These are phyloP conservation scores for Solenopsis fugax DNA, from an alignment of 1,140 invertebrate species.

Conservation along the genomic window DNA sequence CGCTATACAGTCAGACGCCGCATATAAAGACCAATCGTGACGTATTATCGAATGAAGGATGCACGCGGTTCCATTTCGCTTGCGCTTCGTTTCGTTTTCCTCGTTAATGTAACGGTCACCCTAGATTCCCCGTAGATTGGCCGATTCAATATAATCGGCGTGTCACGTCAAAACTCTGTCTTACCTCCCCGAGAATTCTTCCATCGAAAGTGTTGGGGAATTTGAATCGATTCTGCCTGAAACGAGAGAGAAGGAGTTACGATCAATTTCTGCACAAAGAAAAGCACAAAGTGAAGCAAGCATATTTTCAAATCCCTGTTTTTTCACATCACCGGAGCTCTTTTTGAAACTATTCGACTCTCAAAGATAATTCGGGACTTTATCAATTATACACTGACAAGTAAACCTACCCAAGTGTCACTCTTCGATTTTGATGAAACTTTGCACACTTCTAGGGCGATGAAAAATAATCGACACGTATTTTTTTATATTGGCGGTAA, in stretches of 20 bases:
- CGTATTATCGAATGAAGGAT: constrained; percentile 54
- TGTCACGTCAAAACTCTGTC: not conserved
- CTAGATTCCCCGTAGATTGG: constrained; percentile 18
- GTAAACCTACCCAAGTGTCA: too few relatives aligned
- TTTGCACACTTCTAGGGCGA: too few relatives aligned
- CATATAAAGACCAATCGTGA: constrained; percentile 30
- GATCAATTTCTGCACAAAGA: not conserved
- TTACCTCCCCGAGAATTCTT: not conserved
- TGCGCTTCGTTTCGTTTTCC: constrained; percentile 45
- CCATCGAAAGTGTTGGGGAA: not conserved
- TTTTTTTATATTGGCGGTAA: too few relatives aligned
- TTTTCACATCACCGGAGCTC: not conserved
- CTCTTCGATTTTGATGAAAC: too few relatives aligned
- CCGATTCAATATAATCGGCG: not conserved
- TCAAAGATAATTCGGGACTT: not conserved
- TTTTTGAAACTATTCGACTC: not conserved
- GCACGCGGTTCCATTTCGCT: constrained; percentile 45
- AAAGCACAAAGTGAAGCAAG: not conserved
- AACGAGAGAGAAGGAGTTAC: not conserved
- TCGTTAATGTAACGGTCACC: constrained; percentile 43
- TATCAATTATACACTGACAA: not conserved
- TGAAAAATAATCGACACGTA: too few relatives aligned
- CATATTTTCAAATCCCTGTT: not conserved
- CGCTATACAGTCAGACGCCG: not conserved
- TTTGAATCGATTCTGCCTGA: not conserved